phyloP scores from a whole-genome alignment of 1,140 invertebrate genomes.

The Aphis gossypii region DNA sequence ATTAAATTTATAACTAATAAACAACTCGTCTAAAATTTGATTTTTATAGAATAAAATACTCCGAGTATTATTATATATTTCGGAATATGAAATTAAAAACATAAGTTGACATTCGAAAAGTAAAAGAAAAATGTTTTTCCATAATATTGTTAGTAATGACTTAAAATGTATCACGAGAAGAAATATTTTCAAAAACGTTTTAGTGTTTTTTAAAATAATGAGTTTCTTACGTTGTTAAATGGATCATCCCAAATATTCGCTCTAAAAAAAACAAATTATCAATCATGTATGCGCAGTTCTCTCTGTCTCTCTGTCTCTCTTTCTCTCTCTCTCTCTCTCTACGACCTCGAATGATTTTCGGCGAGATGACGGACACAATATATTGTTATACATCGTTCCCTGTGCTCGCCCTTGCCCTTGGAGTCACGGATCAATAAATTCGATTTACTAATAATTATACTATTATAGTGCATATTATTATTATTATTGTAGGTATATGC shows the following conservation, averaged over 20 bases:
- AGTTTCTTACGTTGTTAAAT: too few relatives aligned
- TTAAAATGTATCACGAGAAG: too few relatives aligned
- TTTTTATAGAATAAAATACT: too few relatives aligned
- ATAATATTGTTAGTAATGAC: too few relatives aligned
- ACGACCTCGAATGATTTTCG: background rate
- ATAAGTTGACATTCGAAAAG: too few relatives aligned
- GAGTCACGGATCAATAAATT: slow-evolving; percentile 20
- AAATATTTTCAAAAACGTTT: too few relatives aligned
- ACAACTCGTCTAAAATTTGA: too few relatives aligned
- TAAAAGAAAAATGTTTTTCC: too few relatives aligned
- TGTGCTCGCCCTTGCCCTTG: background rate
- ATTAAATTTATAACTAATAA: too few relatives aligned
- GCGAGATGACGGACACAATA: background rate
- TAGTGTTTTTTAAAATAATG: too few relatives aligned
- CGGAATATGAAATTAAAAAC: too few relatives aligned
- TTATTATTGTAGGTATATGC: background rate
- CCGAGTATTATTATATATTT: too few relatives aligned
- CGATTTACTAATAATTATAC: background rate
- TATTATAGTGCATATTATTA: background rate
- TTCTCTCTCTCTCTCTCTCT: background rate
- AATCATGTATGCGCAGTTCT: background rate
- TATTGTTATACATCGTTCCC: background rate
- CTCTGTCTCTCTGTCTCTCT: background rate
- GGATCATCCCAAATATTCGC: background rate
- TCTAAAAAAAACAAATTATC: background rate